Conservation (phyloP, 2,888 invertebrate species). For the Rhagonycha lutea region DNA sequence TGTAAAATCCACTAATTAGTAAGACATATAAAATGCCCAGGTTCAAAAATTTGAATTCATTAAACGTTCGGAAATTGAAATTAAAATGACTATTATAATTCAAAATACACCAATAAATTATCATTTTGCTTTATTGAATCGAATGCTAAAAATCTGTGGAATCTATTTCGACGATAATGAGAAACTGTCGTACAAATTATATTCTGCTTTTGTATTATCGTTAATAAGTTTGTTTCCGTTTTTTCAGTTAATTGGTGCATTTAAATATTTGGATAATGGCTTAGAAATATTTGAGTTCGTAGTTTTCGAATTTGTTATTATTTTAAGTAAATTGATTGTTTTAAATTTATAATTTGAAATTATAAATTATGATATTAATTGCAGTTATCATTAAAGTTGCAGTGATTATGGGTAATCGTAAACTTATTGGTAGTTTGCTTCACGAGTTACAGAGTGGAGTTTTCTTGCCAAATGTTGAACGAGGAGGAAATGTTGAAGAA, state of each 20-base stretch:
- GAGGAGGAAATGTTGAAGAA: conserved; percentile 21
- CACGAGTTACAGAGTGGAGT: conserved; percentile 18
- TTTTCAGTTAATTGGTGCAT: conserved; percentile 20
- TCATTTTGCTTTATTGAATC: conserved; percentile 16
- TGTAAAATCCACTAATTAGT: background rate
- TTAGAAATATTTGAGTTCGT: conserved; percentile 20
- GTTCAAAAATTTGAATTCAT: background rate
- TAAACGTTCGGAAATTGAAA: background rate
- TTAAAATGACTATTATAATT: background rate
- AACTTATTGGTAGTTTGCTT: conserved; percentile 14
- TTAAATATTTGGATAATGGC: conserved; percentile 17
- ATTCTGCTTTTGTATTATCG: conserved; percentile 13
- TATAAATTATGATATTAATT: background rate
- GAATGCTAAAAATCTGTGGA: conserved; percentile 19
- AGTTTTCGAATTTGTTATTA: conserved; percentile 15
- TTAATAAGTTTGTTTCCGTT: conserved; percentile 21
- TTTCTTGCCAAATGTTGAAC: conserved; percentile 15
- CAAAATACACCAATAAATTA: background rate
- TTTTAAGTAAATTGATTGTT: conserved; percentile 16
- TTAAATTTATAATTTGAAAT: background rate
- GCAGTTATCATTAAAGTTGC: conserved; percentile 25
- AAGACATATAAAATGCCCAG: background rate
- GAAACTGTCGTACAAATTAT: conserved; percentile 10
- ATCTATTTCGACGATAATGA: conserved; percentile 17
- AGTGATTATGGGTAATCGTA: conserved; percentile 21